Base-by-base conservation (phyloP, 1,140 invertebrate species). In the Aphelinus certus region DNA sequence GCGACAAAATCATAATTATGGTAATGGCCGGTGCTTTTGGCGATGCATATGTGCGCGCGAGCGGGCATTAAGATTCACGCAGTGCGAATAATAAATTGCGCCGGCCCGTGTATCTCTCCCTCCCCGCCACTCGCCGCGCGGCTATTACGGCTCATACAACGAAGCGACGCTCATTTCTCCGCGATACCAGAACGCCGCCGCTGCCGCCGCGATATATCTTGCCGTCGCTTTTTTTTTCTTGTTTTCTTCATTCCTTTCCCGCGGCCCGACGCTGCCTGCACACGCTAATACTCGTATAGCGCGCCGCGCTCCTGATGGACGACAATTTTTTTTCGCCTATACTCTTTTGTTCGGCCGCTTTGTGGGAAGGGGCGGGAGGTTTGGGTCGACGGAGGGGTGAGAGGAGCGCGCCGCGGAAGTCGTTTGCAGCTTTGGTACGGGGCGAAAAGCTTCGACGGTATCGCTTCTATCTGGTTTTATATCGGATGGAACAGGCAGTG, bases 1-100 rank as follows among this genome's bases (percentile, higher is more conserved):
- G 69, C 56, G 53, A 70, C 73, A 78, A 79, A 79, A 81, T 80
- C 70, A 79, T 79, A 79, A 80, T 80, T 80, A 79, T 78, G 78
- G 63, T 79, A 79, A 80, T 78, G 68, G 77, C 55, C 77, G 61
- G 73, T 76, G 62, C 58, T 68, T 71, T 10, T 45, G n/a, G 1
- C 70, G 60, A 77, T 77, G 71, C 73, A 79, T 81, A 79, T 80
- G 76, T 66, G 64, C 65, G 46, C 7, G 46, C 49, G 42, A 65
- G 26, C 26, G 26, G 26, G 51, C 67, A 75, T 74, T 73, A 71
- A 68, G 74, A 77, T 78, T 65, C 71, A 55, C 58, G 71, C 47
- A 58, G 55, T 58, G 61, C 60, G 49, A 75, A 73, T 75, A 65
- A 72, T 75, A 76, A 74, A 75, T 70, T 67, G 57, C 55, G 46